Percentiles rank a stretch among this genome's conserved stretches.
Evolutionary conservation across 2,888 invertebrate genomes (phyloP).

Genomic region (Drosophila peninsularis): DNA sequence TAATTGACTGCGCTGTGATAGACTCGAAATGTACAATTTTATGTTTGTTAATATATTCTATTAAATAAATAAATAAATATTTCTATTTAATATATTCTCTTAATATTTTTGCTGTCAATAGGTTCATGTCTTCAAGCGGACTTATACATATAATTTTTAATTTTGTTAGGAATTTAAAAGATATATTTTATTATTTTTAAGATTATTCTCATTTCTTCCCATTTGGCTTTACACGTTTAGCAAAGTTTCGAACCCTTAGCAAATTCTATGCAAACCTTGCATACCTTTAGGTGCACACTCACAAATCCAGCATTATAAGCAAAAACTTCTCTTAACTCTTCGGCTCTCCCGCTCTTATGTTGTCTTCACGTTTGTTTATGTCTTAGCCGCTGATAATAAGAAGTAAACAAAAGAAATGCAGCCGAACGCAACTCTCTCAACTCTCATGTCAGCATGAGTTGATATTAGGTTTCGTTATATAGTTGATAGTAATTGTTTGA

Average conservation of each 20-base stretch:
- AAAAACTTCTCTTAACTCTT: not conserved
- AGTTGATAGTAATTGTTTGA: not conserved
- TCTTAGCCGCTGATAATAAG: conserved; percentile 4
- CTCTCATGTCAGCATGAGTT: not conserved
- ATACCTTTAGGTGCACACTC: conserved; percentile 13
- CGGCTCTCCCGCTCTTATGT: not conserved
- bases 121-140: too few species aligned
- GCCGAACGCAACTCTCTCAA: not conserved
- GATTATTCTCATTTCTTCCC: too few species aligned
- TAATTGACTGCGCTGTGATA: not conserved
- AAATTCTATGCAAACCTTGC: not conserved
- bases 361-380: not conserved
- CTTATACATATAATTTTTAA: too few species aligned
- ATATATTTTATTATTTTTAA: too few species aligned
- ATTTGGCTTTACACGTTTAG: not conserved
- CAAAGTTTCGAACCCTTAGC: not conserved
- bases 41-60: not conserved
- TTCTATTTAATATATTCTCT: not conserved
- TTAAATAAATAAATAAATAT: too few species aligned
- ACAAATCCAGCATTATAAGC: not conserved
- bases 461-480: too few species aligned
- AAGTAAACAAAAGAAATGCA: conserved; percentile 5
- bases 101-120: not conserved
- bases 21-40: not conserved
- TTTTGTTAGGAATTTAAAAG: too few species aligned